phyloP scores from a whole-genome alignment of 2,113 vertebrate species.

The Progne subis region DNA sequence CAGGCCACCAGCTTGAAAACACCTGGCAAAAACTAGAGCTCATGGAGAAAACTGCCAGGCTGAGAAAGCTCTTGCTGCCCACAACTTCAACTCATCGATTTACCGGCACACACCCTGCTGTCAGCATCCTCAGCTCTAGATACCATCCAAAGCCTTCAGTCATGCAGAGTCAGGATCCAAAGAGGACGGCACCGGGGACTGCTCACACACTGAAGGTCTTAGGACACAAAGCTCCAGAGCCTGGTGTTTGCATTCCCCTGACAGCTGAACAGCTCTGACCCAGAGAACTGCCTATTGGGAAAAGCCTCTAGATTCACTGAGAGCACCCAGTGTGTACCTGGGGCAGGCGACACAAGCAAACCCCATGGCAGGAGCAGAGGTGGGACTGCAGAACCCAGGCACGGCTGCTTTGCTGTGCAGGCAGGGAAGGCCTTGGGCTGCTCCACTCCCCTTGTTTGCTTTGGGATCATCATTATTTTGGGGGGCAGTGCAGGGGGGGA shows the following conservation, averaged over 20 bases:
- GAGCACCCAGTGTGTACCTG: background rate
- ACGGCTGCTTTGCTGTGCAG: background rate
- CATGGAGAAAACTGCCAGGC: background rate
- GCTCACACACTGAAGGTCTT: background rate
- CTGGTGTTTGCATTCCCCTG: background rate
- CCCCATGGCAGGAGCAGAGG: background rate
- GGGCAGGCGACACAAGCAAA: background rate
- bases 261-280: background rate
- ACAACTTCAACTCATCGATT: too few species aligned
- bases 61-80: background rate
- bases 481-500: background rate
- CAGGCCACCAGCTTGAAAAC: background rate
- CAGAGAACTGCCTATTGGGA: too few species aligned
- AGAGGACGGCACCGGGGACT: fast-evolving
- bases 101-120: background rate
- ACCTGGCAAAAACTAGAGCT: background rate
- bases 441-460: background rate
- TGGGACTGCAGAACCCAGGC: background rate
- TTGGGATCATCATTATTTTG: background rate
- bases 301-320: background rate
- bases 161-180: background rate
- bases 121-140: background rate
- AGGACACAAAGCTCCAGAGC: background rate
- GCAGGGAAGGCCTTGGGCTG: background rate
- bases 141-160: background rate